Percentiles rank a stretch among this genome's conserved stretches.
Conservation (phyloP, 2,888 invertebrate genomes). For the Hecatera dysodea region DNA sequence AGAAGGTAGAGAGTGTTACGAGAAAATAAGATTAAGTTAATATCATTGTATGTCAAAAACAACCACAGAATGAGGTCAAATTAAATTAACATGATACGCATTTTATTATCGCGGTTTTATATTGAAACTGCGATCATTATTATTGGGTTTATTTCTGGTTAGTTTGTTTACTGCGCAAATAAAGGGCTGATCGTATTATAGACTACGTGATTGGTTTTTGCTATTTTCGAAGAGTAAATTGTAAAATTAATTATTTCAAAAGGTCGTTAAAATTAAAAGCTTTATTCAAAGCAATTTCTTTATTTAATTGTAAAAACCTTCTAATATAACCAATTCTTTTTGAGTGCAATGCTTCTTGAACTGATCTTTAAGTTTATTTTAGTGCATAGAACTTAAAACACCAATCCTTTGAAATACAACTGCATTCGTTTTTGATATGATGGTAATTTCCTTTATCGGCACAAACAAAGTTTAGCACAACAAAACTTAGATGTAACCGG, state of each 20-base stretch:
- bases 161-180: neutral
- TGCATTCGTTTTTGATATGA: slow-evolving; percentile 34
- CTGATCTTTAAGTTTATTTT: neutral
- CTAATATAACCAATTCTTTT: neutral
- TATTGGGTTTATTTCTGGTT: slow-evolving; percentile 5
- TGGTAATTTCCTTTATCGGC: slow-evolving; percentile 53
- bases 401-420: slow-evolving; percentile 19
- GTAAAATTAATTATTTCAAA: too few relatives aligned
- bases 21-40: slow-evolving; percentile 41
- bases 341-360: neutral
- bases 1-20: slow-evolving; percentile 37
- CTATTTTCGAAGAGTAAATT: neutral
- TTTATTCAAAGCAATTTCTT: neutral
- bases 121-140: slow-evolving; percentile 4
- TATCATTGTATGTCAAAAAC: slow-evolving; percentile 10
- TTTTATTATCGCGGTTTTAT: neutral
- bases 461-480: slow-evolving; percentile 60
- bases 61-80: neutral
- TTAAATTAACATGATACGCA: slow-evolving; percentile 1
- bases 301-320: neutral
- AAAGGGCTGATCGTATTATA: neutral
- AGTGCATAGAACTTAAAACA: slow-evolving; percentile 19
- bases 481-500: slow-evolving; percentile 74
- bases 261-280: too few relatives aligned
- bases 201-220: neutral